Base-by-base conservation (phyloP, 2,113 vertebrate genomes). In the Cyprinodon tularosa region DNA sequence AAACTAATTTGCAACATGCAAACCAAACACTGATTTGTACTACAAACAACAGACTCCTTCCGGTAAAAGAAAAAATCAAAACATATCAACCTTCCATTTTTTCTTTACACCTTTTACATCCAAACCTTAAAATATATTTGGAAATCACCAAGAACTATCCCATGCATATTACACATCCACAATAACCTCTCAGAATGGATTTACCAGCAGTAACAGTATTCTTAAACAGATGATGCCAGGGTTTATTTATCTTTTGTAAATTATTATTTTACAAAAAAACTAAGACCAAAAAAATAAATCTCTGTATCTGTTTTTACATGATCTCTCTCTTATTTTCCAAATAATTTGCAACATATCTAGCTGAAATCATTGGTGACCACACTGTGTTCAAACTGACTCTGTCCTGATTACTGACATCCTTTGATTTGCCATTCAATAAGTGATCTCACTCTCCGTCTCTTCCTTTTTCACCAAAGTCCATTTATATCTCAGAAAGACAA, bases 21-120 rank as follows among this genome's bases (percentile, higher is more conserved):
- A 89, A 88, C 38, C 66, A 83, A 71, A 47, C 59, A 84, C 88
- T 92, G 76, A 89, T 93, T 85, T 84, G 69, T 62, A 42, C 14
- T 1, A n/a, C 77, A 72, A 79, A 87, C 68, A 38, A 62, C 36
- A 79, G 66, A 81, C 47, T 69, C 37, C 68, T 81, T 81, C 81
- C 53, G 62, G 77, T 66, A 44, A 68, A 61, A 62, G 29, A 29
- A 29, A 29, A 29, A 29, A 29, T 29, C 29, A 73, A 73, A 68
- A 60, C 45, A 66, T 38, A 80, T 78, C 71, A 81, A 69, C 13
- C 47, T 20, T 11, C 50, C 48, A 45, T 73, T 81, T 70, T 78
- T 76, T 62, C 73, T 59, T 57, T 72, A 64, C 11, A 44, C 48
- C 63, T 85, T 77, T 71, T 75, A 71, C 65, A 76, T 62, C 36